Conservation (phyloP, 2,113 vertebrate species). For the Acinonyx jubatus region DNA sequence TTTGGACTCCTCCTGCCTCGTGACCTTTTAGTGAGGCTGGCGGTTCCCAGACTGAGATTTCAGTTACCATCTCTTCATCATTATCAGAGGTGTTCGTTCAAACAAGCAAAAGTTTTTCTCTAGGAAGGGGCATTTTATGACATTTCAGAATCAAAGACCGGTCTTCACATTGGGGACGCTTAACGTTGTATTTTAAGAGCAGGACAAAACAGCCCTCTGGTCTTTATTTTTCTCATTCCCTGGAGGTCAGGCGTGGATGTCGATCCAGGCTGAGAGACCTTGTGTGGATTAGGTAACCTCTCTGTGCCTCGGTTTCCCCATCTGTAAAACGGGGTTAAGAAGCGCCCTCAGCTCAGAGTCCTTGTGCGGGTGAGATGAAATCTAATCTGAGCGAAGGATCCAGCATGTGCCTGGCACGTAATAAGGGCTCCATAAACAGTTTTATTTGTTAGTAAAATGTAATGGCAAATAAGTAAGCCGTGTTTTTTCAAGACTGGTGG, state of each 20-base stretch:
- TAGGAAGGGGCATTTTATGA: too few relatives aligned
- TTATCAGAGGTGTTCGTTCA: neutral
- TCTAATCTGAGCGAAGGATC: neutral
- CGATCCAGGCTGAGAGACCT: neutral
- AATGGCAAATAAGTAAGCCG: neutral
- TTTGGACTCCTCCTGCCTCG: rapidly evolving
- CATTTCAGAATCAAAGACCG: neutral
- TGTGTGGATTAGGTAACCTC: neutral
- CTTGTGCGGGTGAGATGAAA: neutral
- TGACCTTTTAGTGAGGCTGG: neutral
- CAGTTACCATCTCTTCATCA: neutral
- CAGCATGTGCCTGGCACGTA: neutral
- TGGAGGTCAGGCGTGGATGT: neutral
- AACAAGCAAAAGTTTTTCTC: neutral
- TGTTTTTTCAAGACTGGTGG: neutral
- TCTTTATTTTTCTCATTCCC: slow-evolving; percentile 10
- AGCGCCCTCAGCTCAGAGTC: neutral
- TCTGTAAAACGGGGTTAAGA: neutral
- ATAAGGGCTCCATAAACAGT: neutral
- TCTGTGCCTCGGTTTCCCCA: neutral
- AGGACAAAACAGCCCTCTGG: neutral
- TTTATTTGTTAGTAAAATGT: neutral
- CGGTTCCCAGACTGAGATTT: neutral
- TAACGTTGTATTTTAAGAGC: neutral
- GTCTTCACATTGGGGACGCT: neutral